Percentiles rank a stretch among this genome's conserved stretches.
Conservation (phyloP, 2,113 vertebrate species). For the Tragelaphus imberbis region DNA sequence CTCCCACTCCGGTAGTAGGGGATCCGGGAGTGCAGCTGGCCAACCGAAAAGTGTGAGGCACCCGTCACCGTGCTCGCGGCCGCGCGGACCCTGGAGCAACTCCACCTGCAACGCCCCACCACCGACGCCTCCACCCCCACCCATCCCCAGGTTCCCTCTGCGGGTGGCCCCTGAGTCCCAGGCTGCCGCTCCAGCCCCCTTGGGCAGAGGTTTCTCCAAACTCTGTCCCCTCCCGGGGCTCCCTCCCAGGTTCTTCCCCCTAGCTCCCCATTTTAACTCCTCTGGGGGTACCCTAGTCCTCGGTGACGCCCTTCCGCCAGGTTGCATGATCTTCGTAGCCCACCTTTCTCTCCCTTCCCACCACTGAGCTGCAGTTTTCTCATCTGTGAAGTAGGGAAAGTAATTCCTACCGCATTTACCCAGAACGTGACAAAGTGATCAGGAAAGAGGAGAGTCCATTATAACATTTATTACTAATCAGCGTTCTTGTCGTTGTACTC, state of each 20-base stretch:
- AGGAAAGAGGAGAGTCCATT: neutral
- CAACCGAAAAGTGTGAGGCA: conserved; percentile 35
- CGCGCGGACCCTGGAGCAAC: neutral
- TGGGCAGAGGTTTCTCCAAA: neutral
- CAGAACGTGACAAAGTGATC: neutral
- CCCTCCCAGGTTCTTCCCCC: neutral
- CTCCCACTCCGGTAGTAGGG: neutral
- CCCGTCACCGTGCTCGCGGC: neutral
- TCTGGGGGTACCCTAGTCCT: no score
- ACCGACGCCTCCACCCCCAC: accelerated
- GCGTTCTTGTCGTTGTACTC: accelerated
- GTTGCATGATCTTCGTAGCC: neutral
- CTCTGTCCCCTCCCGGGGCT: neutral
- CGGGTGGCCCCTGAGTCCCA: neutral
- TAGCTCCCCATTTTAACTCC: neutral
- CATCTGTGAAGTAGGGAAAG: neutral
- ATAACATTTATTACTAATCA: neutral
- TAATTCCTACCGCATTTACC: neutral
- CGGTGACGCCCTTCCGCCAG: accelerated
- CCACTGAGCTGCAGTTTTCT: neutral
- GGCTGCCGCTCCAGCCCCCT: no score
- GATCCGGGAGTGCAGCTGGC: neutral
- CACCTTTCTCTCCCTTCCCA: neutral
- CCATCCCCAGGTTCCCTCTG: neutral
- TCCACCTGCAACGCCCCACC: neutral